A percentile compares a stretch with the other conserved stretches of the same genome.
These are phyloP conservation scores for Glyptemys insculpta DNA, from an alignment of 2,797 vertebrate species.

Conservation along the genomic window DNA sequence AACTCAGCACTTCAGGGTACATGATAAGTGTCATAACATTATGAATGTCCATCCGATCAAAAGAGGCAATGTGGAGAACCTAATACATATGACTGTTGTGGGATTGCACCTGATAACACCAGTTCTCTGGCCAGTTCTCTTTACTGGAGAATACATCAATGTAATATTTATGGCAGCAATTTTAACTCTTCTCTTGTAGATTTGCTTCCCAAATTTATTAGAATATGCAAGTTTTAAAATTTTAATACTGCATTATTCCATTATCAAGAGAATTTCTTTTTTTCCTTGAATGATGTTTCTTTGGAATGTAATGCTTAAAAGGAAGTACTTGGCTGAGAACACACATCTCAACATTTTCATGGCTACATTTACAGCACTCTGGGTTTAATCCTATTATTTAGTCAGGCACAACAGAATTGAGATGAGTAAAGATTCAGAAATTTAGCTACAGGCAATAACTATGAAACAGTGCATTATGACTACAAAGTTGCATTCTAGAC, in stretches of 20 bases:
- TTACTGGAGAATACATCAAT: not conserved
- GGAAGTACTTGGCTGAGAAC: not conserved
- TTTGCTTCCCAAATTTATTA: not conserved
- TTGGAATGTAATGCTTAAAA: not conserved
- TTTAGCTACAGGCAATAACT: not conserved
- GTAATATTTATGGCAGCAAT: not conserved
- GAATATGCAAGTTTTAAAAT: not conserved
- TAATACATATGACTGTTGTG: accelerated
- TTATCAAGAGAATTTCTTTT: not conserved
- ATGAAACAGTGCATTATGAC: not conserved
- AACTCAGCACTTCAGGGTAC: not conserved
- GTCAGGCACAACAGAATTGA: not conserved
- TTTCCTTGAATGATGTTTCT: not conserved
- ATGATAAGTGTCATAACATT: not conserved
- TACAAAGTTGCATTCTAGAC: not conserved
- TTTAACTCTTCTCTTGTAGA: not conserved
- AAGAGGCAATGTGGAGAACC: not conserved
- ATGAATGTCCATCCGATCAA: too few species aligned
- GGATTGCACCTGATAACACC: not conserved
- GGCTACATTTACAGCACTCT: not conserved
- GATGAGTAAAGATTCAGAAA: not conserved
- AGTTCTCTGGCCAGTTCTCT: not conserved
- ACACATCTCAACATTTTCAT: not conserved
- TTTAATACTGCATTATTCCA: not conserved
- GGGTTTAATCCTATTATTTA: not conserved